A percentile compares a stretch with the other conserved stretches of the same genome.
phyloP scores from a whole-genome alignment of 2,113 vertebrate species.

The Phasianus colchicus region DNA sequence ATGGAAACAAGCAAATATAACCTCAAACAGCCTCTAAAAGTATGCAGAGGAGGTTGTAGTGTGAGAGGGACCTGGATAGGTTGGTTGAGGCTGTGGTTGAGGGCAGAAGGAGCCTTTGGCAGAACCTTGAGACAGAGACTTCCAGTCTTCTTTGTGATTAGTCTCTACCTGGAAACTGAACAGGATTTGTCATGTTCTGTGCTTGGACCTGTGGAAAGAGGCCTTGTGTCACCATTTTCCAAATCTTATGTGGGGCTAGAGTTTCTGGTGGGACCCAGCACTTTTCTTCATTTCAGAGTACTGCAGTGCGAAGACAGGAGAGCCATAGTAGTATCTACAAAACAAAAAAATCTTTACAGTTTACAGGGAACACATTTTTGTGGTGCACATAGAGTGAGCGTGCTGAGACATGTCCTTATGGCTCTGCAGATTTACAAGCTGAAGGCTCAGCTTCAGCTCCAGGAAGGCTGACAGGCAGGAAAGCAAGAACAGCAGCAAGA shows the following conservation, averaged over 20 bases:
- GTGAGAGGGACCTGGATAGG: neutral
- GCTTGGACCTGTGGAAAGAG: neutral
- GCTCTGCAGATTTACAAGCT: neutral
- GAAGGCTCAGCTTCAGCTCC: neutral
- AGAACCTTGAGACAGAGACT: neutral
- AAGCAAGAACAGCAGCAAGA: neutral
- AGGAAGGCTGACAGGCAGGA: neutral
- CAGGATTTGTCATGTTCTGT: neutral
- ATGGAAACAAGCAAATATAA: neutral
- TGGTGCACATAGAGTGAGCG: neutral
- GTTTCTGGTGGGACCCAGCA: neutral
- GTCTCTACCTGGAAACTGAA: neutral
- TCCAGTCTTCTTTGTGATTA: neutral
- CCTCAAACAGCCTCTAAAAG: neutral
- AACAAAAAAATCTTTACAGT: neutral
- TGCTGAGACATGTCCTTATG: neutral
- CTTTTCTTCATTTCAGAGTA: neutral
- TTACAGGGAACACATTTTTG: neutral
- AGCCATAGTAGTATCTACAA: neutral
- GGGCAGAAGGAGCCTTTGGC: neutral
- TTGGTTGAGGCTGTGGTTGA: neutral
- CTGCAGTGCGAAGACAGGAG: neutral
- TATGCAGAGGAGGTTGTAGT: neutral
- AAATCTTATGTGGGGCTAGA: neutral
- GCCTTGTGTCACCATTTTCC: neutral